Evolutionary conservation across 2,888 invertebrate genomes (phyloP).

Genomic region (Phytoseiulus persimilis): DNA sequence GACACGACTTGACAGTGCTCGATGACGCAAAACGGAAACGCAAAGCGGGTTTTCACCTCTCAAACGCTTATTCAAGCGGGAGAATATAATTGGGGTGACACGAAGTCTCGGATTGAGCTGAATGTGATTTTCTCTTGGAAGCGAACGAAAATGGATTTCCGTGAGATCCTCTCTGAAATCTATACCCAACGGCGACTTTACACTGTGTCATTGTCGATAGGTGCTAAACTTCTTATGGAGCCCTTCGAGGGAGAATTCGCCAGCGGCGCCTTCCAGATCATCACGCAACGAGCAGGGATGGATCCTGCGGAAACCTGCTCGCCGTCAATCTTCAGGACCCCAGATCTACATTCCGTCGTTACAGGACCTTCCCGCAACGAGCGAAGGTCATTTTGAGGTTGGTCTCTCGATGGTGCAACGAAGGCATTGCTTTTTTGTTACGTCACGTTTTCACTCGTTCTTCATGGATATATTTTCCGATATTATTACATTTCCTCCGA

Average conservation of each 20-base stretch:
- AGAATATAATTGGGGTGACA: too few species aligned
- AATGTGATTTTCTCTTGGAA: background rate
- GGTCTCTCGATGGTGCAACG: slow-evolving; percentile 16
- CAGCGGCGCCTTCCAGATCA: background rate
- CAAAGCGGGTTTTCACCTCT: too few species aligned
- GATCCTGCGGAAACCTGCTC: background rate
- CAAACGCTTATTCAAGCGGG: too few species aligned
- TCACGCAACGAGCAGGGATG: background rate
- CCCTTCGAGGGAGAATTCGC: slow-evolving; percentile 8
- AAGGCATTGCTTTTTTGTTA: background rate
- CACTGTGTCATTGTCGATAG: background rate
- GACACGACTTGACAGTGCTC: too few species aligned
- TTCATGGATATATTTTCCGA: background rate
- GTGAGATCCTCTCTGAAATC: background rate
- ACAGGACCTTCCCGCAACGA: slow-evolving; percentile 33
- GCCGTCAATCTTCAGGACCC: slow-evolving; percentile 21
- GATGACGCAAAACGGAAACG: too few species aligned
- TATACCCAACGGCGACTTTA: background rate
- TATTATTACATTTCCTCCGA: background rate
- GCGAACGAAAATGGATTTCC: background rate
- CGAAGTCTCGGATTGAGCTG: too few species aligned
- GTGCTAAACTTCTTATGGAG: slow-evolving; percentile 37
- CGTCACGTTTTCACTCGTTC: background rate
- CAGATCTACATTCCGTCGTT: slow-evolving; percentile 30
- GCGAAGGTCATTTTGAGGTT: slow-evolving; percentile 36